These are phyloP conservation scores for Ammodytes dubius DNA, from an alignment of 2,113 vertebrate species.

Conservation along the genomic window DNA sequence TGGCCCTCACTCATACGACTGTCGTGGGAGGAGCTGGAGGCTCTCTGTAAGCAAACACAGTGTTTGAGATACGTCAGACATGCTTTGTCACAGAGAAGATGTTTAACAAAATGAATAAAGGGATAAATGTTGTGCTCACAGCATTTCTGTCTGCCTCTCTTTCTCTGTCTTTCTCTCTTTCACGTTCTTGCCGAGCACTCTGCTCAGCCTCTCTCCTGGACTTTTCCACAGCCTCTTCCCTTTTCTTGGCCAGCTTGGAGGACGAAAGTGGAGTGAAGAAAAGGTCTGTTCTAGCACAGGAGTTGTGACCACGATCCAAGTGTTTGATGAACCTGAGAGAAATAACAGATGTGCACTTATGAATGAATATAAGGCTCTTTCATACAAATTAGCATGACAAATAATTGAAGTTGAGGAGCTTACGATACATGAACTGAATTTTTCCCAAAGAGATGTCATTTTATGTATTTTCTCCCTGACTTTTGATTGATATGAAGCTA, in stretches of 20 bases:
- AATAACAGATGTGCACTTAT: slow-evolving; percentile 3
- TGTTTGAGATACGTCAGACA: neutral
- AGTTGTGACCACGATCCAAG: slow-evolving; percentile 96
- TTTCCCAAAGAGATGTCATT: neutral
- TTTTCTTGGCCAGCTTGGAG: slow-evolving; percentile 97
- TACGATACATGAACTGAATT: neutral
- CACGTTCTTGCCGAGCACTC: slow-evolving; percentile 92
- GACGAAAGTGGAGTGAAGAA: slow-evolving; percentile 95
- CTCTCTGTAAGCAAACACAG: slow-evolving; percentile 81
- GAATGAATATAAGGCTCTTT: neutral
- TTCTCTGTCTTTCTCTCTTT: slow-evolving; percentile 93
- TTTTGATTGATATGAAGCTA: neutral
- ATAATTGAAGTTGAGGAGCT: neutral
- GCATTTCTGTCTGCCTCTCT: slow-evolving; percentile 91
- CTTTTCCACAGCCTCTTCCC: slow-evolving; percentile 94
- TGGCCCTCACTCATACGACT: slow-evolving; percentile 91
- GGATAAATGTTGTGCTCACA: slow-evolving; percentile 79
- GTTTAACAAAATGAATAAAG: neutral
- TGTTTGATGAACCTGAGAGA: slow-evolving; percentile 94
- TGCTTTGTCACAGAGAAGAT: neutral
- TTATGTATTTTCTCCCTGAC: neutral
- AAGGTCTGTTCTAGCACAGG: slow-evolving; percentile 93
- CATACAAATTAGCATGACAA: neutral
- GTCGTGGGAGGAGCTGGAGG: slow-evolving; percentile 94
- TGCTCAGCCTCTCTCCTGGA: slow-evolving; percentile 94